Evolutionary conservation across 1,140 invertebrate genomes (phyloP), one percentile per base, ranked within the genome.

Genomic region (Procambarus virginalis): DNA sequence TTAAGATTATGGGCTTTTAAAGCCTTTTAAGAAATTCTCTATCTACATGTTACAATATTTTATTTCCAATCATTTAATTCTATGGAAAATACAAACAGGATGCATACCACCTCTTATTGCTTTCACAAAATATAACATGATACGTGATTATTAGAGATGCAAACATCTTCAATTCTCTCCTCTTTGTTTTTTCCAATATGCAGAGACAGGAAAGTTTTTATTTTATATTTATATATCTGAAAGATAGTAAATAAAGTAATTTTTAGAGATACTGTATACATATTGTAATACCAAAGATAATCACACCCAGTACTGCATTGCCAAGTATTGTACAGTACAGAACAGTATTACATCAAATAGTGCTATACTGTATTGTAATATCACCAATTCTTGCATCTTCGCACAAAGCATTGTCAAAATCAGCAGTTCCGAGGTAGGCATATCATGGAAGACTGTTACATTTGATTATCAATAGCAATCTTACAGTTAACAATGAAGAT

Each of bases 401-500:
- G 34, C 22, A 73, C 5, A 34, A 73, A 34, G n/a, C 6, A 73
- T 34, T 10, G 34, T 73, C 68, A 73, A n/a, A 73, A 73, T 73
- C 68, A 73, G 5, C 4, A 34, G n/a, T 73, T 73, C n/a, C 20
- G n/a, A 73, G 68, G 68, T 73, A 73, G 68, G 68, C n/a, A 73
- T 73, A 34, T 73, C 22, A 73, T 73, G 68, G 68, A 73, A 73
- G 68, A 73, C 68, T 73, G 64, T 68, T 73, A 3, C 2, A 34
- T 73, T 73, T 73, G 68, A 73, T 73, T 73, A 73, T 73, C 68
- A 73, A 8, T 6, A 73, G 68, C 68, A 73, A 73, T 73, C 68
- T 73, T 73, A 73, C 68, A 3, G n/a, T n/a, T 73, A 34, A 73
- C 10, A 73, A 4, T 73, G 22, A 73, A 0, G 5, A 73, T 5